Percentiles rank a stretch among this genome's conserved stretches.
phyloP scores from a whole-genome alignment of 2,888 invertebrate species.

The Lepetodrilus schrolli region DNA sequence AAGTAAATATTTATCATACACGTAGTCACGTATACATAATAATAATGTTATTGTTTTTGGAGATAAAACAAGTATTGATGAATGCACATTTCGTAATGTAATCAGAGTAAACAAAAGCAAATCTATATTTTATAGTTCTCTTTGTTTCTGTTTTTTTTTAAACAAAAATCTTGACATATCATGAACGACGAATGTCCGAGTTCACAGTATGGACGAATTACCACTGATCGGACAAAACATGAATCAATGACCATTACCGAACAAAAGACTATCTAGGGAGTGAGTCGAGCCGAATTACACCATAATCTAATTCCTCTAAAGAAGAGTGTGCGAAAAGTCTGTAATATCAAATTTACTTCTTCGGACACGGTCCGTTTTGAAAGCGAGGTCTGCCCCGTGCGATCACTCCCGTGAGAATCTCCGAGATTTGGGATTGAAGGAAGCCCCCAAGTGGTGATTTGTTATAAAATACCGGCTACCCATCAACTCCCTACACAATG shows the following conservation, averaged over 20 bases:
- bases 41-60: too few species aligned
- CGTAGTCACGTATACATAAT: too few species aligned
- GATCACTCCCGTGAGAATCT: conserved; percentile 6
- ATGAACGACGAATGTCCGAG: neutral
- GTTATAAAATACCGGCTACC: neutral
- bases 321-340: neutral
- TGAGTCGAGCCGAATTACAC: neutral
- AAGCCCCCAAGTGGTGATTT: neutral
- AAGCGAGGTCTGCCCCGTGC: neutral
- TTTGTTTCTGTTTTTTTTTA: too few species aligned
- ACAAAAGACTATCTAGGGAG: neutral
- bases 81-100: too few species aligned
- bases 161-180: too few species aligned
- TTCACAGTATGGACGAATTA: neutral
- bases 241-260: too few species aligned
- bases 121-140: too few species aligned
- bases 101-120: too few species aligned
- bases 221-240: too few species aligned
- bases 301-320: neutral
- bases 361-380: too few species aligned
- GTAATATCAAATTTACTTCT: neutral
- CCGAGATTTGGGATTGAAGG: neutral
- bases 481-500: neutral
- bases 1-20: too few species aligned
- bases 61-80: too few species aligned